These are phyloP conservation scores for Choristoneura fumiferana DNA, from an alignment of 1,140 invertebrate species.

Conservation along the genomic window DNA sequence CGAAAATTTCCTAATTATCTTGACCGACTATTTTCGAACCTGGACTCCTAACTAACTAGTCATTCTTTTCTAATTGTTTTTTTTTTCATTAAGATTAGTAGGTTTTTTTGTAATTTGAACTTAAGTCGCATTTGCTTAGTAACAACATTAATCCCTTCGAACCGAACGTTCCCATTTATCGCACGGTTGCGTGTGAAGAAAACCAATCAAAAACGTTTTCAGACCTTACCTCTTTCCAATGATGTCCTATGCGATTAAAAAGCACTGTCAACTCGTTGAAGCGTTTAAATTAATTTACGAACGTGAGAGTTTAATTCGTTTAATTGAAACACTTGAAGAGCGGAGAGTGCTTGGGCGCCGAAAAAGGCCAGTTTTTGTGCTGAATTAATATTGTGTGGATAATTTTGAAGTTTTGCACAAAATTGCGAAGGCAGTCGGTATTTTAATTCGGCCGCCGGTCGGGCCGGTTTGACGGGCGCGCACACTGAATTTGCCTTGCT, in stretches of 20 bases:
- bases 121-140: too few species aligned
- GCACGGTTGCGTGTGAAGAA: slow-evolving; percentile 1
- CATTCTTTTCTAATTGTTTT: not conserved
- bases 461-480: not conserved
- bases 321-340: slow-evolving; percentile 19
- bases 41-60: not conserved
- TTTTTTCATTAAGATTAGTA: not conserved
- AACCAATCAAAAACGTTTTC: not conserved
- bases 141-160: not conserved
- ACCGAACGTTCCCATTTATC: not conserved
- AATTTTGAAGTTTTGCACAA: slow-evolving; percentile 18
- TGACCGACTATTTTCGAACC: not conserved
- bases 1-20: not conserved
- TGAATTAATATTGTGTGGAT: slow-evolving; percentile 11
- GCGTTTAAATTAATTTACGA: slow-evolving; percentile 29
- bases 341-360: slow-evolving; percentile 1
- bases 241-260: not conserved
- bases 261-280: not conserved
- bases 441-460: slow-evolving; percentile 5
- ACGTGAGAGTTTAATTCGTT: slow-evolving; percentile 20
- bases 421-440: slow-evolving; percentile 16
- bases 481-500: slow-evolving; percentile 12
- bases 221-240: not conserved
- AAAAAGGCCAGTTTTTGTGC: slow-evolving; percentile 16
- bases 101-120: too few species aligned